Percentiles rank a stretch among this genome's conserved stretches.
These are phyloP conservation scores for Thomomys bottae DNA, from an alignment of 2,113 vertebrate species.

Conservation along the genomic window DNA sequence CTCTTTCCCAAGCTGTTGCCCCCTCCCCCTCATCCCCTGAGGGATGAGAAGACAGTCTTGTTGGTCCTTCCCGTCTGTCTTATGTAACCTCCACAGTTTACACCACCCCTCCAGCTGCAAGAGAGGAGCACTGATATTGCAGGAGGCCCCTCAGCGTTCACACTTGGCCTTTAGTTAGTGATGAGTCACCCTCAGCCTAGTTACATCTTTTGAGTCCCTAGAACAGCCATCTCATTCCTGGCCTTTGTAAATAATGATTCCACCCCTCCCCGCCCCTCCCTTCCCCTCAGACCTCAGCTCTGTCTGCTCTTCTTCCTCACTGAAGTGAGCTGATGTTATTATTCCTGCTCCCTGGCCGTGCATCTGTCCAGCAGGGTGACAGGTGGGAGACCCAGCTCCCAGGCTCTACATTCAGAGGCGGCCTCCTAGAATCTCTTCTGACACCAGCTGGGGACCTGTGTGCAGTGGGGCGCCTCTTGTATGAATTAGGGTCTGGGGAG, in stretches of 20 bases:
- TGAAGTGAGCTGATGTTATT: too few relatives aligned
- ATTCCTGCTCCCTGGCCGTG: neutral
- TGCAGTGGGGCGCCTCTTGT: too few relatives aligned
- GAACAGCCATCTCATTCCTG: too few relatives aligned
- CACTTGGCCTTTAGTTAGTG: conserved; percentile 46
- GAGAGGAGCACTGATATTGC: neutral
- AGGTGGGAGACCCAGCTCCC: neutral
- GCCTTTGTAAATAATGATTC: too few relatives aligned
- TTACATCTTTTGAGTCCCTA: too few relatives aligned
- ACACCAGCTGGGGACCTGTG: neutral
- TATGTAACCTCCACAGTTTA: neutral
- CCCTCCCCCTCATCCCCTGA: neutral
- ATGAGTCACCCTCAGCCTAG: neutral
- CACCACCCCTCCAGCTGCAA: neutral
- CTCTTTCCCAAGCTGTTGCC: neutral
- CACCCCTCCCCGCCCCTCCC: neutral
- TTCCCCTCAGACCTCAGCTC: neutral
- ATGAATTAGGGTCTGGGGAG: neutral
- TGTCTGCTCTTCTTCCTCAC: too few relatives aligned
- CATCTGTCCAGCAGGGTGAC: neutral
- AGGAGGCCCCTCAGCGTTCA: conserved; percentile 32
- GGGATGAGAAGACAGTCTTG: neutral
- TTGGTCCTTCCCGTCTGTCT: neutral
- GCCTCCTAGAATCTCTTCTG: neutral
- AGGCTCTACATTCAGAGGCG: neutral